Percentiles rank a stretch among this genome's conserved stretches.
Evolutionary conservation across 2,113 vertebrate species (phyloP).

Genomic region (Equus quagga): DNA sequence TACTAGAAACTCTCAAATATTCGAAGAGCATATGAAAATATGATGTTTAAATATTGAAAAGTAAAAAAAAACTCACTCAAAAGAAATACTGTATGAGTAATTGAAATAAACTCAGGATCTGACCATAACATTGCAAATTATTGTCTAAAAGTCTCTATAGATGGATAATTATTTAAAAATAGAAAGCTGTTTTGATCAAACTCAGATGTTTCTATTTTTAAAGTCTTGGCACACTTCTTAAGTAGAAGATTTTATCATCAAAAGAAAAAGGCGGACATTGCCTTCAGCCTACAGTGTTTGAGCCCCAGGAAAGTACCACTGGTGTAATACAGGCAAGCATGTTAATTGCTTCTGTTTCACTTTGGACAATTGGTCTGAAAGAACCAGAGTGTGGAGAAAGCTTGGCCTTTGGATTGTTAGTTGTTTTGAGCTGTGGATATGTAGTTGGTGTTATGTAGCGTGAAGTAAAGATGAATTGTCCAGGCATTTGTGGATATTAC

Average conservation of each 20-base stretch:
- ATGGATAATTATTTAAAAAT: constrained; percentile 55
- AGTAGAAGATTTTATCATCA: constrained; percentile 60
- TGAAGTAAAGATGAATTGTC: background rate
- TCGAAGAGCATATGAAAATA: constrained; percentile 34
- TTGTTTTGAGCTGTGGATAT: background rate
- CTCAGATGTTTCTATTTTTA: constrained; percentile 61
- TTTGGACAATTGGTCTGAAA: constrained; percentile 47
- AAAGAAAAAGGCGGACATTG: constrained; percentile 31
- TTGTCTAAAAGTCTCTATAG: constrained; percentile 38
- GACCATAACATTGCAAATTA: constrained; percentile 28
- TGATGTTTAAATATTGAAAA: constrained; percentile 57
- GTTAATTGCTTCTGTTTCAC: background rate
- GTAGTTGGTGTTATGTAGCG: background rate
- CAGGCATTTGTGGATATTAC: background rate
- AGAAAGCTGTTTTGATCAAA: constrained; percentile 68
- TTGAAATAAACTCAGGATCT: constrained; percentile 45
- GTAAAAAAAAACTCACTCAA: background rate
- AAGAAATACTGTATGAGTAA: constrained; percentile 58
- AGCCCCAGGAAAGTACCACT: constrained; percentile 14
- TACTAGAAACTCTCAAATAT: constrained; percentile 36
- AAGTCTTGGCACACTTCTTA: constrained; percentile 64
- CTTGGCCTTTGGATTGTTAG: constrained; percentile 22
- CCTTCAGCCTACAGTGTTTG: constrained; percentile 30
- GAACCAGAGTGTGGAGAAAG: constrained; percentile 14
- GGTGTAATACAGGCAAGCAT: background rate